Base-by-base conservation (phyloP, 2,888 invertebrate species). In the Muschampia plurimacula region DNA sequence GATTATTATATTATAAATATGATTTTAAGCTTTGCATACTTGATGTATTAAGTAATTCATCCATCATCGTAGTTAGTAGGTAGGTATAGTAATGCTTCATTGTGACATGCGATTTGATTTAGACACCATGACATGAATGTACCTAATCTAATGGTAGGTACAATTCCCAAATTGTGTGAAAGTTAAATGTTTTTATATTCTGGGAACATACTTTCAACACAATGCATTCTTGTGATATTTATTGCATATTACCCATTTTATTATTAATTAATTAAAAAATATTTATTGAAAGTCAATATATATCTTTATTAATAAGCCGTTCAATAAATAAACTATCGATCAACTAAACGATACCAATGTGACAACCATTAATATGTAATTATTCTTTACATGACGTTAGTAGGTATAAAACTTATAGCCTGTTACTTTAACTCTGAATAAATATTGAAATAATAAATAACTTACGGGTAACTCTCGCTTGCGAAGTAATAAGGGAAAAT, bases 381-480 rank as follows among this genome's bases (percentile, higher is more conserved):
- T 10, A 32, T 4, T 2, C 6, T 2, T 12, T 2, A 12, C 10
- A 60, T 39, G 12, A 12, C 1, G 2, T 12, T 28, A 12, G 52
- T 52, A 55, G 39, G 7, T 67, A n/a, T 1, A 13, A 32, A 46
- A 66, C 15, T 41, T 55, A 60, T 46, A 46, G 15, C 12, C 12
- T 28, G 57, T 49, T 41, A 46, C 59, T 32, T 22, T 71, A 32
- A 62, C 49, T 59, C 39, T 67, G 39, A 22, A 67, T 67, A 41
- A 70, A 65, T 46, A 66, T 41, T 8, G 52, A 41, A 72, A 62
- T 72, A 67, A 62, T 72, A 32, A 67, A 44, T 60, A 60, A 41
- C 41, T 44, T 39, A 22, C 41, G 41, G 22, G 46, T 52, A 49
- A 62, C 41, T n/a, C 41, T n/a, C 44, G n/a, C 41, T 60, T 60